Evolutionary conservation across 1,140 invertebrate genomes (phyloP), one percentile per base, ranked within the genome.

Genomic region (Ruditapes philippinarum): DNA sequence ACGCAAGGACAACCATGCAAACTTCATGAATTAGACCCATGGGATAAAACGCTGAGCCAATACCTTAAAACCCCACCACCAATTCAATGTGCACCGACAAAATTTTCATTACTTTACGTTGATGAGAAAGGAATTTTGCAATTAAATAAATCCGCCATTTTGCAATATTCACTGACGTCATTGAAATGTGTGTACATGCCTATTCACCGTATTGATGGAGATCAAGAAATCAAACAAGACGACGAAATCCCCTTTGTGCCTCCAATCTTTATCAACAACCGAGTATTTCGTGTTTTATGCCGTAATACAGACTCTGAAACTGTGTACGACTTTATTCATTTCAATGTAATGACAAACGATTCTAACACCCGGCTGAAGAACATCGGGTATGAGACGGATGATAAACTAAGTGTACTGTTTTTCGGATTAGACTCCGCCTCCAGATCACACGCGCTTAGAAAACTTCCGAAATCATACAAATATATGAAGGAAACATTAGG

Each of bases 401-500:
- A 45, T 57, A 12, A 57, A 12, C 40, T 80, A 25, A 88, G 86
- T 54, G 57, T 88, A 11, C 60, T 88, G 49, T 68, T 36, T 42
- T 54, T 92, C 49, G 91, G 92, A 22, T 60, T 91, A 31, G 92
- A 92, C 76, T 91, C 90, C 22, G 76, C 87, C 11, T 92, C 92
- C 0, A 38, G 91, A 40, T 83, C 90, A 3, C 88, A 90, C 45
- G 87, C 62, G 28, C 36, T 92, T 3, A 65, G 86, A 62, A 81
- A 88, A 40, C 73, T 92, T 33, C 92, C 89, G 25, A 90, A 90
- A 74, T 89, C 89, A 5, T 73, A 85, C 31, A 79, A 90, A 51
- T 91, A 89, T 78, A 62, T 92, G 5, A 88, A 70, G 33, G 88
- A 96, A 96, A 85, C 94, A 14, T 95, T 97, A 12, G 96, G 96